These are phyloP conservation scores for Phalloptychus januarius DNA, from an alignment of 2,797 vertebrate genomes.

Conservation along the genomic window DNA sequence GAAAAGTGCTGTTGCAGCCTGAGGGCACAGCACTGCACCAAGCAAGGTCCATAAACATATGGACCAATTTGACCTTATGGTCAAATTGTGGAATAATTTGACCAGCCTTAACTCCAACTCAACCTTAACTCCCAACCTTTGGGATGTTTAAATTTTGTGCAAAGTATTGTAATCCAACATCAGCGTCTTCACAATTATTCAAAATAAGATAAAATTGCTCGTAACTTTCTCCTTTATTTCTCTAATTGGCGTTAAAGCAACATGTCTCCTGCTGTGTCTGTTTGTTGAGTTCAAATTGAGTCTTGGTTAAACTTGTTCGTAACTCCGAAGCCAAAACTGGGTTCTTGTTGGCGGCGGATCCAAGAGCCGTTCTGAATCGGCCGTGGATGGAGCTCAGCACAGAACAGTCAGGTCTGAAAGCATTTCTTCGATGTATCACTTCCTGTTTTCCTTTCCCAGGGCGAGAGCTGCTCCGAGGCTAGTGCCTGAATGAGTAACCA, in stretches of 20 bases:
- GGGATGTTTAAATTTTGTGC: neutral
- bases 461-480: constrained; percentile 53
- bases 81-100: neutral
- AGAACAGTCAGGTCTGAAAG: constrained; percentile 60
- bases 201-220: neutral
- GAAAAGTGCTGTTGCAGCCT: neutral
- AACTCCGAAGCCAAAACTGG: neutral
- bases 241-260: neutral
- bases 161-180: neutral
- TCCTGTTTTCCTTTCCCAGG: constrained; percentile 84
- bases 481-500: constrained; percentile 75
- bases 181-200: neutral
- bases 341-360: constrained; percentile 23
- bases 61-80: neutral
- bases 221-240: neutral
- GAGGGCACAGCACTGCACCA: neutral
- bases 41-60: neutral
- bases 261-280: neutral
- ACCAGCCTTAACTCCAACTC: too few species aligned
- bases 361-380: constrained; percentile 28
- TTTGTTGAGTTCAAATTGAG: neutral
- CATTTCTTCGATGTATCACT: constrained; percentile 69
- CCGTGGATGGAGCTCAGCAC: constrained; percentile 57
- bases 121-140: too few species aligned
- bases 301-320: neutral